phyloP scores from a whole-genome alignment of 2,797 vertebrate species.

The Sebastes trivittatus region DNA sequence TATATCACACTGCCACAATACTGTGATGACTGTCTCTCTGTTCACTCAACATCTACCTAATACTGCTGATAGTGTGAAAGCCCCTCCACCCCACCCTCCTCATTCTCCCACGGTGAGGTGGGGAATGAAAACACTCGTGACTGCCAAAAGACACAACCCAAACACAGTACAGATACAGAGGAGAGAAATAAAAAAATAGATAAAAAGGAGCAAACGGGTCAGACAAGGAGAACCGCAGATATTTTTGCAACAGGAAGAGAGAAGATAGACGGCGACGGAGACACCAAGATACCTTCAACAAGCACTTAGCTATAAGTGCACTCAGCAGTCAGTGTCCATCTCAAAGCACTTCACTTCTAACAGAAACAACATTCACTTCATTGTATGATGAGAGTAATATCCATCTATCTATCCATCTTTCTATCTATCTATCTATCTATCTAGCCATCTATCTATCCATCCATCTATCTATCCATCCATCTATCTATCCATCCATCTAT shows the following conservation, averaged over 20 bases:
- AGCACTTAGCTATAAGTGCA: slow-evolving; percentile 8
- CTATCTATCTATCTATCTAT: too few species aligned
- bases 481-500: too few species aligned
- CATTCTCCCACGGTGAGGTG: neutral
- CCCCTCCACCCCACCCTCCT: neutral
- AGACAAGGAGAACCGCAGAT: neutral
- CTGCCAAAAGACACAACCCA: neutral
- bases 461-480: too few species aligned
- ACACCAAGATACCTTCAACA: neutral
- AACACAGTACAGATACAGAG: neutral
- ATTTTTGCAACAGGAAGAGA: neutral
- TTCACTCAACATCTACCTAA: slow-evolving; percentile 9
- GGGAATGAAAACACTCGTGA: neutral
- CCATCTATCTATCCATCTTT: neutral
- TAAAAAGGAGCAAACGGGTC: neutral
- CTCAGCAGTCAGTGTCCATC: neutral
- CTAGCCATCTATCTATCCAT: too few species aligned
- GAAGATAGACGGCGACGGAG: neutral
- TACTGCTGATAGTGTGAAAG: slow-evolving; percentile 8
- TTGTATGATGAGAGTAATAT: neutral
- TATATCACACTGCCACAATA: neutral
- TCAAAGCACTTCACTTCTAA: neutral
- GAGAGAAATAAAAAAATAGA: neutral
- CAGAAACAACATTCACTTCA: neutral
- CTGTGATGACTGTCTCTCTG: neutral